phyloP scores from a whole-genome alignment of 2,797 vertebrate genomes.

The Heteromormyrus szaboi region DNA sequence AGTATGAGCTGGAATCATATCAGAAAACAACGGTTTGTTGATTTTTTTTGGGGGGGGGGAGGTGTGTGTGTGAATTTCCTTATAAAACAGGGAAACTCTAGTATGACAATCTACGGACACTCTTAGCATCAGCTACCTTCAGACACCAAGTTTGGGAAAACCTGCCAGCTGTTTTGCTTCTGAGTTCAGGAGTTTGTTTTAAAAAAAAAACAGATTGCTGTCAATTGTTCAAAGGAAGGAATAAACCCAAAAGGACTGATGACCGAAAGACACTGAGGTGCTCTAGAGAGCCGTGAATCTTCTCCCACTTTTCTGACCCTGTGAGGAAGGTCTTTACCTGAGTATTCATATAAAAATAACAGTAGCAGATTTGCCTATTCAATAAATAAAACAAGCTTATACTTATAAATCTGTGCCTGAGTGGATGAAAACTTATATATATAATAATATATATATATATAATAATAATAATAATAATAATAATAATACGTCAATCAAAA shows the following conservation, averaged over 20 bases:
- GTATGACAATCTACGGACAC: not conserved
- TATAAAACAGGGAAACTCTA: not conserved
- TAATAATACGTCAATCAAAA: not conserved
- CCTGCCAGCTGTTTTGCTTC: not conserved
- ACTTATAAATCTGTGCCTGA: not conserved
- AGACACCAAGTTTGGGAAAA: not conserved
- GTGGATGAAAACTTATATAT: not conserved
- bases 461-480: not conserved
- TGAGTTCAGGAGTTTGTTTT: not conserved
- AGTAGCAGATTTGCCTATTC: not conserved
- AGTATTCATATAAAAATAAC: not conserved
- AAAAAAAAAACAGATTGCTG: not conserved
- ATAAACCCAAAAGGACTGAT: not conserved
- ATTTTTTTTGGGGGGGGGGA: not conserved
- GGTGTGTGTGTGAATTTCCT: not conserved
- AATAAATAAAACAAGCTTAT: not conserved
- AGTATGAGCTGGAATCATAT: constrained; percentile 83
- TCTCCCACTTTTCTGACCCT: not conserved
- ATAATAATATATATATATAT: no score
- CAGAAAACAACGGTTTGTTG: constrained; percentile 21
- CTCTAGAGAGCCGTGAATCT: not conserved
- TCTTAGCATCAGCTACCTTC: not conserved
- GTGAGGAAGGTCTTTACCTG: not conserved
- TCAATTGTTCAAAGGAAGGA: not conserved
- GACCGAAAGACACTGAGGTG: not conserved